A percentile compares a stretch with the other conserved stretches of the same genome.
phyloP scores from a whole-genome alignment of 2,113 vertebrate species.

The Ophiodon elongatus region DNA sequence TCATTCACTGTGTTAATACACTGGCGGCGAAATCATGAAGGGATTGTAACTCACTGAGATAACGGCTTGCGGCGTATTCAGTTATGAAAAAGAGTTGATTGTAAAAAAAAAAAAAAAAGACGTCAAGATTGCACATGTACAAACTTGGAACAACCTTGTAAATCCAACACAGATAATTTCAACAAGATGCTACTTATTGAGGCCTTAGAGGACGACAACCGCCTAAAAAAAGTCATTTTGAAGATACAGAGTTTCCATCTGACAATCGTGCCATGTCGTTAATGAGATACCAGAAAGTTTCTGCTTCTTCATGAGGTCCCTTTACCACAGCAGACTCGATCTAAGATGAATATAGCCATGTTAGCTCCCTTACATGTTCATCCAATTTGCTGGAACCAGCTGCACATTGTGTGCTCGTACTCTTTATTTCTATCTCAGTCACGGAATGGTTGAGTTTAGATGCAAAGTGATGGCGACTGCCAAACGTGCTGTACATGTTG shows the following conservation, averaged over 20 bases:
- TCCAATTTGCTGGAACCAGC: conserved; percentile 47
- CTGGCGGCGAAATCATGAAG: conserved; percentile 8
- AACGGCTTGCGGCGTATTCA: conserved; percentile 5
- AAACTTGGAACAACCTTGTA: background rate
- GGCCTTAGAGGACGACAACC: background rate
- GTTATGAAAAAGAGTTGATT: background rate
- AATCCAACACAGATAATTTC: background rate
- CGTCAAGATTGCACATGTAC: background rate
- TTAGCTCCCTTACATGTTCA: conserved; percentile 40
- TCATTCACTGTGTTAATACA: conserved; percentile 38
- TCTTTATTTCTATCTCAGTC: conserved; percentile 53
- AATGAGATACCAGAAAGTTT: background rate
- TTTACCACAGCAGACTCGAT: conserved; percentile 15
- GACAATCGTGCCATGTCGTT: background rate
- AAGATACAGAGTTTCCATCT: background rate
- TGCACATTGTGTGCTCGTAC: conserved; percentile 28
- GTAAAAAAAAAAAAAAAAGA: background rate
- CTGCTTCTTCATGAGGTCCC: background rate
- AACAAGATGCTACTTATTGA: background rate
- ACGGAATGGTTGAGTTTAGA: conserved; percentile 22
- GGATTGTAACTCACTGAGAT: conserved; percentile 37
- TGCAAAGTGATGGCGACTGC: conserved; percentile 27
- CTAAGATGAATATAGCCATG: background rate
- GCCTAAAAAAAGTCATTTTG: background rate
- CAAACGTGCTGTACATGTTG: conserved; percentile 36